Base-by-base conservation (phyloP, 2,797 vertebrate species). In the Aythya fuligula region DNA sequence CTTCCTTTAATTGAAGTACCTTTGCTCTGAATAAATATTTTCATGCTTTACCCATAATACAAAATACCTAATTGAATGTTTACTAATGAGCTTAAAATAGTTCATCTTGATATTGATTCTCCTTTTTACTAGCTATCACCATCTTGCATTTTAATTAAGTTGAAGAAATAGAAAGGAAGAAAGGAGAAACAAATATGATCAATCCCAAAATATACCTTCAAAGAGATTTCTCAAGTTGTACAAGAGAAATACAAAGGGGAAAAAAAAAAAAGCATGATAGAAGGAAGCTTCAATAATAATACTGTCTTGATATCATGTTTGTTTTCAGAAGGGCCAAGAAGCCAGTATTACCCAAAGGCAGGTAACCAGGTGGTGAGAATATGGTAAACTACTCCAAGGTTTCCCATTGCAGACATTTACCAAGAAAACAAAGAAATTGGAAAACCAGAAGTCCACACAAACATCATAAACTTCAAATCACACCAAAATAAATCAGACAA, bases 1-100 rank as follows among this genome's bases (percentile, higher is more conserved):
- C 43, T 79, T 82, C 39, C 27, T 84, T 73, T 86, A 87, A 79
- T 18, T 72, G 24, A 66, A 65, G 11, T 62, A 64, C 9, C 45
- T 69, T 90, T 77, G 34, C 38, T 65, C 54, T 32, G 43, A 88
- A 88, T 62, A 93, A 95, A 61, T 64, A 73, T 60, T 93, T 94
- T 93, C 64, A 24, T 75, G 83, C 34, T 72, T 54, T 58, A 85
- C 8, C 3, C 38, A 9, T 57, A 91, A 28, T 21, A 77, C 17
- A 72, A 78, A 87, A 77, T 21, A 61, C 9, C 32, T 75, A 82
- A 89, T 14, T 64, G 67, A 90, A 89, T 28, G 38, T 47, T 38
- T 47, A 77, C 38, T 79, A 92, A 90, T 65, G 78, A 95, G 39
- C 11, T 80, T 84, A 72, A 85, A 91, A 87, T 58, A 77, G 53